Evolutionary conservation across 2,113 vertebrate genomes (phyloP).

Genomic region (Larimichthys polyactis): DNA sequence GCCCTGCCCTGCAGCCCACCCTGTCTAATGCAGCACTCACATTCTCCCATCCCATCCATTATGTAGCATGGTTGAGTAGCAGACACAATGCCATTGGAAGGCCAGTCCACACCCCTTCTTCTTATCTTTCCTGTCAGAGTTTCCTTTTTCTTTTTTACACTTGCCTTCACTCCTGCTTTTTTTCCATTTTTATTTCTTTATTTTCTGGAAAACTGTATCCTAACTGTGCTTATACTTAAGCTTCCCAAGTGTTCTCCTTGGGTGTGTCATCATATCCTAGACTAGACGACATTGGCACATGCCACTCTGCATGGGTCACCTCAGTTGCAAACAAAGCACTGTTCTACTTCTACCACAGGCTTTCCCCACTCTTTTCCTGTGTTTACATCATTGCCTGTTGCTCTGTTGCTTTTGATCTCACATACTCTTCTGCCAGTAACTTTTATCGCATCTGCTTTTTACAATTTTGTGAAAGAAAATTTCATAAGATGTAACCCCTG

Average conservation of each 20-base stretch:
- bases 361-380: constrained; percentile 65
- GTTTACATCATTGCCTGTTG: constrained; percentile 82
- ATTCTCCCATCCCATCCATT: constrained; percentile 92
- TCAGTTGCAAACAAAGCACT: constrained; percentile 73
- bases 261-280: constrained; percentile 79
- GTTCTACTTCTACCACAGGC: constrained; percentile 66
- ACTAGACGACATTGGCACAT: constrained; percentile 72
- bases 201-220: constrained; percentile 75
- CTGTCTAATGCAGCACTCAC: constrained; percentile 91
- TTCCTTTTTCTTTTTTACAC: constrained; percentile 62
- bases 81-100: constrained; percentile 84
- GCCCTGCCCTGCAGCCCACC: constrained; percentile 90
- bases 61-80: constrained; percentile 89
- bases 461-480: constrained; percentile 76
- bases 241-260: constrained; percentile 78
- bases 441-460: constrained; percentile 77
- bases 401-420: constrained; percentile 85
- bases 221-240: constrained; percentile 73
- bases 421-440: constrained; percentile 70
- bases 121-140: constrained; percentile 65
- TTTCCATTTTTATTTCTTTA: constrained; percentile 48
- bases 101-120: constrained; percentile 74
- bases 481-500: constrained; percentile 79
- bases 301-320: constrained; percentile 80
- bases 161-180: constrained; percentile 69